Evolutionary conservation across 1,140 invertebrate genomes (phyloP).

Genomic region (Eumaeus atala): DNA sequence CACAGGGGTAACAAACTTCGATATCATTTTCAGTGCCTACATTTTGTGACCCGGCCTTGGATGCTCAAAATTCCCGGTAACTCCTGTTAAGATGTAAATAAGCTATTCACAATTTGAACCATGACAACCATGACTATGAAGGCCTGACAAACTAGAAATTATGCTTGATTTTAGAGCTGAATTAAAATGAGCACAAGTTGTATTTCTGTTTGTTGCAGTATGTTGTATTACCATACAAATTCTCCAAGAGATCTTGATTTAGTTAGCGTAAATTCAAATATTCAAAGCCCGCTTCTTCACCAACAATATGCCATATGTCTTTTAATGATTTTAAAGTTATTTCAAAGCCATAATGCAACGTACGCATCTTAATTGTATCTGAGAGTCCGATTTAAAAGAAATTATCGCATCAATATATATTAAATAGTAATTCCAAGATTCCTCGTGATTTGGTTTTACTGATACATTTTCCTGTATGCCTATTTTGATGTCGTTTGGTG

Average conservation of each 20-base stretch:
- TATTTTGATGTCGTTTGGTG: conserved; percentile 20
- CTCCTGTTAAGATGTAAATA: not conserved
- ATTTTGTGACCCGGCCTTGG: not conserved
- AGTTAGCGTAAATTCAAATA: conserved; percentile 6
- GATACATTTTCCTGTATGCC: conserved; percentile 22
- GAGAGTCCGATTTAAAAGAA: conserved; percentile 4
- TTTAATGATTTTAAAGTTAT: conserved; percentile 6
- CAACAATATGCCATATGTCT: not conserved
- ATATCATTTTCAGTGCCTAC: not conserved
- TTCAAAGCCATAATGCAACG: not conserved
- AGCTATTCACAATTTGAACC: conserved; percentile 6
- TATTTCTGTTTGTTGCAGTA: conserved; percentile 2
- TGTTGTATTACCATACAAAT: conserved; percentile 7
- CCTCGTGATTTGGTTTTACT: conserved; percentile 10
- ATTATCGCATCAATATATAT: conserved; percentile 7
- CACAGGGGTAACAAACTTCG: not conserved
- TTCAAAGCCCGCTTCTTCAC: not conserved
- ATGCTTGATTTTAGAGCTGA: conserved; percentile 2
- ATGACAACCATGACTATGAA: not conserved
- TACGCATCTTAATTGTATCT: conserved; percentile 1
- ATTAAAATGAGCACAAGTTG: conserved; percentile 1
- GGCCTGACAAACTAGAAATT: not conserved
- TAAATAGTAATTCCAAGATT: conserved; percentile 6
- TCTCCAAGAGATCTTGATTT: not conserved
- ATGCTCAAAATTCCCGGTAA: not conserved